phyloP scores from a whole-genome alignment of 2,888 invertebrate species.

The Baccha elongata region DNA sequence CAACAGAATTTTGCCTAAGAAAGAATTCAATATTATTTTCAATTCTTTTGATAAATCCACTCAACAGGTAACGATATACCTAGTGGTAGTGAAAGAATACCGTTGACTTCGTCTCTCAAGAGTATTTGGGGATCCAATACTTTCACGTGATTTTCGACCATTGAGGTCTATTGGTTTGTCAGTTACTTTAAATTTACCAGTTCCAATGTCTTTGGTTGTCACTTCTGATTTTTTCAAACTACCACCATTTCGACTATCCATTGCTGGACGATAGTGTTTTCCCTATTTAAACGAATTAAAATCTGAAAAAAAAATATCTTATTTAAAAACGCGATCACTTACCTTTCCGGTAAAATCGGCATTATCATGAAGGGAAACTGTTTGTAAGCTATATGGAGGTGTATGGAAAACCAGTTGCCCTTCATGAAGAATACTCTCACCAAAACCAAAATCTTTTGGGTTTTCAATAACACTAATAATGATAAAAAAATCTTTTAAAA shows the following conservation, averaged over 20 bases:
- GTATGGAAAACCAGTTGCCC: conserved; percentile 95
- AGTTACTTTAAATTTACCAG: conserved; percentile 78
- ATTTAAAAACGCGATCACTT: too few relatives aligned
- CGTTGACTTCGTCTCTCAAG: conserved; percentile 83
- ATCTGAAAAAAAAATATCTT: neutral
- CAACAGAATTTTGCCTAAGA: conserved; percentile 80
- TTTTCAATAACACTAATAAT: conserved; percentile 87
- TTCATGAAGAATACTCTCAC: conserved; percentile 95
- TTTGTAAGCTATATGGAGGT: conserved; percentile 91
- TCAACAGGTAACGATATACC: conserved; percentile 70
- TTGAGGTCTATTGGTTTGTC: conserved; percentile 76
- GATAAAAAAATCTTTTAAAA: too few relatives aligned
- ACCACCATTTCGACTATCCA: conserved; percentile 79
- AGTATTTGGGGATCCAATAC: conserved; percentile 81
- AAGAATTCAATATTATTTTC: conserved; percentile 32
- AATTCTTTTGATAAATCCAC: conserved; percentile 15
- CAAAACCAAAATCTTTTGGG: conserved; percentile 94
- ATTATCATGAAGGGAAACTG: conserved; percentile 89
- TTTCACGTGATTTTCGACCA: conserved; percentile 81
- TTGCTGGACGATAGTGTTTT: conserved; percentile 79
- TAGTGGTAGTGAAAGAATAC: conserved; percentile 84
- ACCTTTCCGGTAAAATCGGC: conserved; percentile 81
- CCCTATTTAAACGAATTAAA: conserved; percentile 68
- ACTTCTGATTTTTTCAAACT: conserved; percentile 79
- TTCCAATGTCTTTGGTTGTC: conserved; percentile 76